Conservation (phyloP, 2,113 vertebrate species). For the Syngnathoides biaculeatus region DNA sequence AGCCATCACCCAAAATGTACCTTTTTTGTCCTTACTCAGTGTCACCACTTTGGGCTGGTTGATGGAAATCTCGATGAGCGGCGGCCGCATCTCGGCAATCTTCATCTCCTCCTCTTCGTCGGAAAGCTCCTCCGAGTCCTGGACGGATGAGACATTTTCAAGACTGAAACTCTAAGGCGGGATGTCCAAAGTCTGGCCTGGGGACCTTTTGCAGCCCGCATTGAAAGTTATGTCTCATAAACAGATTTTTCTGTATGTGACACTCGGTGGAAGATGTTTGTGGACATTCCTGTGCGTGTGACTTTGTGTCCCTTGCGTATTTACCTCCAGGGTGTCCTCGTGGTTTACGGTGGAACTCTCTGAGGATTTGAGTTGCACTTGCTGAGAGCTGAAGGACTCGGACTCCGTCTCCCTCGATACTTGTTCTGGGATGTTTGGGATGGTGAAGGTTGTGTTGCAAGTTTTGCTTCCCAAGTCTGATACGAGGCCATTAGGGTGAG, state of each 20-base stretch:
- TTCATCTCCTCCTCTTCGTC: slow-evolving; percentile 98
- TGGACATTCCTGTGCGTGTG: background rate
- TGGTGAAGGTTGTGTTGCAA: slow-evolving; percentile 56
- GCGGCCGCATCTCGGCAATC: slow-evolving; percentile 93
- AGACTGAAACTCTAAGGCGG: background rate
- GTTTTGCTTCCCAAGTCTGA: slow-evolving; percentile 76
- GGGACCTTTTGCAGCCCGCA: background rate
- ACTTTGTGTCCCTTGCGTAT: background rate
- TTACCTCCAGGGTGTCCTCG: slow-evolving; percentile 86
- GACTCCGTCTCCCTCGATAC: slow-evolving; percentile 70
- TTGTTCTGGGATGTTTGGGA: slow-evolving; percentile 64
- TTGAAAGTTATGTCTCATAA: background rate
- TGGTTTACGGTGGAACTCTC: slow-evolving; percentile 78
- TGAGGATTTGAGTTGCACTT: slow-evolving; percentile 72
- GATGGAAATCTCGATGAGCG: slow-evolving; percentile 93
- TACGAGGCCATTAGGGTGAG: slow-evolving; percentile 71
- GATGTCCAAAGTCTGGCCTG: background rate
- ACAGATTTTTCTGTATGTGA: background rate
- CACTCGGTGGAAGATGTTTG: background rate
- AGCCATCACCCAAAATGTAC: slow-evolving; percentile 41
- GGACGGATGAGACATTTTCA: slow-evolving; percentile 7
- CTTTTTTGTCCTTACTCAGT: slow-evolving; percentile 92
- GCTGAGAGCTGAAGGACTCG: slow-evolving; percentile 69
- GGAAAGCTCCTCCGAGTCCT: slow-evolving; percentile 94
- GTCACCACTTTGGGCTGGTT: slow-evolving; percentile 97